Conservation (phyloP, 1,140 invertebrate genomes). For the Calliopsis andreniformis region DNA sequence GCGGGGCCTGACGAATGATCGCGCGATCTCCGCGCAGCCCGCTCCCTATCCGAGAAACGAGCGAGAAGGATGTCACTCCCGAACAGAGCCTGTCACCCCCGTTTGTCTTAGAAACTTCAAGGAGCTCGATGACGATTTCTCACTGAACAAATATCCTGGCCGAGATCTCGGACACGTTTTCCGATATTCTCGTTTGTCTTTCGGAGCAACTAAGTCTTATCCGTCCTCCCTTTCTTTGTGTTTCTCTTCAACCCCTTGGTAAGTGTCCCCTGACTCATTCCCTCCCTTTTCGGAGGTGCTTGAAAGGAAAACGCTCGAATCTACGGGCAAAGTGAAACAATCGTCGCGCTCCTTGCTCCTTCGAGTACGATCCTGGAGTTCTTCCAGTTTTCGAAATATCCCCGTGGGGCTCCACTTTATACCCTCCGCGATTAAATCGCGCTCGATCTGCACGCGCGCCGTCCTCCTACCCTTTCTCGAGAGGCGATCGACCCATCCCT, state of each 20-base stretch:
- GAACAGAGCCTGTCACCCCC: background rate
- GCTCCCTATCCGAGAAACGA: conserved; percentile 4
- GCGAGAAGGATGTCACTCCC: background rate
- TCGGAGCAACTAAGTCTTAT: background rate
- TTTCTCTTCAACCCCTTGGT: background rate
- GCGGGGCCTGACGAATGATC: background rate
- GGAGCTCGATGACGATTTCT: conserved; percentile 5
- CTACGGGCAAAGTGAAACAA: conserved; percentile 18
- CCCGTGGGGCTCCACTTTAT: background rate
- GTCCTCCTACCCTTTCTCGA: conserved; percentile 11
- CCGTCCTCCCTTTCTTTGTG: background rate
- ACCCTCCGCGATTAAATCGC: background rate
- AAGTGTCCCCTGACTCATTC: background rate
- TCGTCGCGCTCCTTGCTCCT: background rate
- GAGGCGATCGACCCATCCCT: conserved; percentile 33
- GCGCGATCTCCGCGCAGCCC: background rate
- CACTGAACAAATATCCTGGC: background rate
- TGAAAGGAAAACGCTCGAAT: conserved; percentile 5
- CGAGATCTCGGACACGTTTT: background rate
- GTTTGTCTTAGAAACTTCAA: background rate
- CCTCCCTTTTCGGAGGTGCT: background rate
- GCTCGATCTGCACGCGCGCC: conserved; percentile 35
- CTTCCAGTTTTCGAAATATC: background rate
- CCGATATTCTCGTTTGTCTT: conserved; percentile 10
- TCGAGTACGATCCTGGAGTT: background rate